Base-by-base conservation (phyloP, 2,888 invertebrate genomes). In the Tholera decimalis region DNA sequence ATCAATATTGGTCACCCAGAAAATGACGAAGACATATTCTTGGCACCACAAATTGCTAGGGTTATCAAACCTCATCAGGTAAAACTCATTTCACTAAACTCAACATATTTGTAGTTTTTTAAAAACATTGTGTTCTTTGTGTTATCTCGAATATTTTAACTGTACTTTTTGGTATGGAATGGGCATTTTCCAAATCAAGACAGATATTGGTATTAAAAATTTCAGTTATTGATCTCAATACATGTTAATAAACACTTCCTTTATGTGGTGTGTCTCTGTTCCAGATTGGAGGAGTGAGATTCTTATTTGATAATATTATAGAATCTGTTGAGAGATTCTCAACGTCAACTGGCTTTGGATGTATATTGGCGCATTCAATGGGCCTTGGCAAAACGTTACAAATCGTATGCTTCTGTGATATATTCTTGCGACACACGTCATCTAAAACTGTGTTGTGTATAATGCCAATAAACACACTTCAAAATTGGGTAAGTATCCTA, bases 341-440 rank as follows among this genome's bases (percentile, higher is more conserved):
- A 60, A 98, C 97, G 18, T 98, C 98, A 0, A 96, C 97, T 3
- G 99, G 99, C 13, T 99, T 99, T 91, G 99, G 99, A 15, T 99
- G 99, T 90, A 99, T 99, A 83, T 95, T 99, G 57, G 99, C 99
- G 0, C 99, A 99, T 95, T 99, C 99, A 47, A 99, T 99, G 99
- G 99, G 99, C 1, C 96, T 99, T 30, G 99, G 99, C n/a, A 99
- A 99, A 95, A 99, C 99, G 0, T 96, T 99, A 64, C 98, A 98
- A 95, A 98, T 99, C 62, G 98, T 99, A 61, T 98, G 98, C 77
- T 99, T 99, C 95, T 98, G 98, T 88, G 99, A 99, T 93, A 98
- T 99, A 84, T 99, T 99, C 92, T 96, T 99, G 81, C 96, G 99
- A 56, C 98, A 98, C 90, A 99, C 99, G 0, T 96, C 96, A 26